These are phyloP conservation scores for Dendrophyllia cribrosa DNA, from an alignment of 64 coral and sea anemone species.

Conservation along the genomic window DNA sequence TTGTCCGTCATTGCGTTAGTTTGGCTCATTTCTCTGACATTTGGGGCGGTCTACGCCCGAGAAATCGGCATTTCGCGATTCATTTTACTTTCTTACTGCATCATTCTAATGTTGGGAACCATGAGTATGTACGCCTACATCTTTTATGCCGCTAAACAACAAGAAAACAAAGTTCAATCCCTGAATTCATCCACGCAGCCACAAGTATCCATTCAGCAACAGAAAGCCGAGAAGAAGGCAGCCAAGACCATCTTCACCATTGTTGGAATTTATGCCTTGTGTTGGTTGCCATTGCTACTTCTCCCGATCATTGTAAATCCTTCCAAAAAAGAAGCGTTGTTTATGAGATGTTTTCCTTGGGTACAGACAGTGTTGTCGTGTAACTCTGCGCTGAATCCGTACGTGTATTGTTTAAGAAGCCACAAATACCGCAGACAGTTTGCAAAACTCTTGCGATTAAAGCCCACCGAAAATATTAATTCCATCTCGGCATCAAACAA, in stretches of 20 bases:
- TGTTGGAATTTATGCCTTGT: slow-evolving; percentile 11
- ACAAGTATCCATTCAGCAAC: neutral
- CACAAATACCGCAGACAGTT: slow-evolving; percentile 29
- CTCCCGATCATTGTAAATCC: neutral
- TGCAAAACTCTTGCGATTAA: slow-evolving; percentile 6
- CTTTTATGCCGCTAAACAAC: neutral
- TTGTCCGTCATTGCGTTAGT: neutral
- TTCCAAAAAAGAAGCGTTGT: neutral
- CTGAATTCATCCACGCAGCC: neutral
- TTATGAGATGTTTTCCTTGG: neutral
- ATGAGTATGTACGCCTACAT: slow-evolving; percentile 18
- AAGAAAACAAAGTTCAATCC: slow-evolving; percentile 22
- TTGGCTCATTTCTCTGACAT: slow-evolving; percentile 5
- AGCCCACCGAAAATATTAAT: neutral
- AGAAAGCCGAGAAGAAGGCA: slow-evolving; percentile 16
- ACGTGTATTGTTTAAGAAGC: slow-evolving; percentile 17
- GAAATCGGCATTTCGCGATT: neutral
- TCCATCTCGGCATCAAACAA: neutral
- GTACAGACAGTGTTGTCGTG: neutral
- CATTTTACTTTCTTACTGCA: neutral
- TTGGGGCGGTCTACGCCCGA: neutral
- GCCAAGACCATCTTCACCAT: slow-evolving; percentile 3
- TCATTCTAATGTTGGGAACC: neutral
- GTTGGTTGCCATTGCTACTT: neutral
- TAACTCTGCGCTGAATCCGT: slow-evolving; percentile 39